Conservation (phyloP, 30 jellyfish, hydroid and myxozoan genomes). For the Pelagia noctiluca region DNA sequence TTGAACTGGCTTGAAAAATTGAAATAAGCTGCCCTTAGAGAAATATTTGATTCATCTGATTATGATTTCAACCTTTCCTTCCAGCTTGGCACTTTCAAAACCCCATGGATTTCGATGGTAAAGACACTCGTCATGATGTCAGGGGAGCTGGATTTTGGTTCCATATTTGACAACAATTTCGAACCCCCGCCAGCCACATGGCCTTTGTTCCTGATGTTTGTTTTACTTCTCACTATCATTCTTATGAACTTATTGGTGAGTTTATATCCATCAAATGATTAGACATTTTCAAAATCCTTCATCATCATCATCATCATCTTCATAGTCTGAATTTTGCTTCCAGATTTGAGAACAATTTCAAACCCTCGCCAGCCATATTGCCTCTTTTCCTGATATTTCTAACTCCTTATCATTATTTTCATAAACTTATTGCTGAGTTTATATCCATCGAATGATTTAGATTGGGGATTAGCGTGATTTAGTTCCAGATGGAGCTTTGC, state of each 20-base stretch:
- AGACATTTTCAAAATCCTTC: conserved; percentile 78
- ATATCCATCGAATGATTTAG: not conserved
- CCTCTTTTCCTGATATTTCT: conserved; percentile 62
- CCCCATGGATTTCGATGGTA: conserved; percentile 78
- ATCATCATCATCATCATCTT: conserved; percentile 89
- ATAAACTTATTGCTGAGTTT: conserved; percentile 83
- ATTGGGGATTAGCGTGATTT: not conserved
- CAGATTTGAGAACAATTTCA: conserved; percentile 45
- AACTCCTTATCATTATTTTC: conserved; percentile 73
- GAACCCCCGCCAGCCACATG: conserved; percentile 78
- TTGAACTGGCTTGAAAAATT: too few species aligned
- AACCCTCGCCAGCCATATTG: conserved; percentile 81
- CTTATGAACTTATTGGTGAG: conserved; percentile 91
- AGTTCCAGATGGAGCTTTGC: not conserved
- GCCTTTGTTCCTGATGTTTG: conserved; percentile 74
- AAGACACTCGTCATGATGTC: conserved; percentile 94
- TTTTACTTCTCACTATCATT: conserved; percentile 71
- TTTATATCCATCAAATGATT: not conserved
- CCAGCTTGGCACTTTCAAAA: conserved; percentile 79
- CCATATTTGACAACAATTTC: conserved; percentile 56
- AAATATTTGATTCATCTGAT: too few species aligned
- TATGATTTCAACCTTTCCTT: too few species aligned
- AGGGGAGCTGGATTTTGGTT: conserved; percentile 86
- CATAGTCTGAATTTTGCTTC: conserved; percentile 82
- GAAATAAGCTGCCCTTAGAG: too few species aligned